Evolutionary conservation across 1,140 invertebrate species (phyloP), one percentile per base, ranked within the genome.

Genomic region (Euwallacea similis): DNA sequence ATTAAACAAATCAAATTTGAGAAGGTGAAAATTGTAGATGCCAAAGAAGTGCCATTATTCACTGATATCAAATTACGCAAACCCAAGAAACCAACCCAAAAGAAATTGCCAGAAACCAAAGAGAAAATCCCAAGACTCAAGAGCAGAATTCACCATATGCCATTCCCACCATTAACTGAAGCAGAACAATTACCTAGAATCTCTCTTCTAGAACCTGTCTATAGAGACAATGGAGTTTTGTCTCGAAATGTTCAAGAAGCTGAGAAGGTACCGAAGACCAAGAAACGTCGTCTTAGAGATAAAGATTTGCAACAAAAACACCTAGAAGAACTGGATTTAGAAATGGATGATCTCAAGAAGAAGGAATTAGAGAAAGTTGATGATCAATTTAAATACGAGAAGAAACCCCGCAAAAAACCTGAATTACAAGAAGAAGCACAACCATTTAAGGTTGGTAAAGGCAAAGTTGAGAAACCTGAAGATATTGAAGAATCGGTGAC

Each of bases 201-300:
- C 9, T 83, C 83, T 8, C 76, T 80, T 64, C 69, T 89, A 2
- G 84, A 86, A 76, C 85, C 87, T 74, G 84, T 87, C 73, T 83
- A 76, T 43, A 80, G 82, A 65, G 83, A 90, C 79, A 85, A 85
- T 77, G 90, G 90, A 50, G 85, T 89, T 72, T 76, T 92, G 43
- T 91, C 89, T 0, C 82, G 90, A 78, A 92, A 91, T 81, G 83
- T 88, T 2, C 84, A 88, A 81, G 90, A 92, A 82, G 89, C 90
- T 6, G 79, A 86, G 68, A 87, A 88, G 80, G 77, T 83, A 58
- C 87, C 87, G 68, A 89, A 88, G 76, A 84, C 82, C 56, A 77
- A 82, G 64, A 70, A 63, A 44, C 72, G 79, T 46, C 67, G 73
- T 68, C 43, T 80, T 9, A 80, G 76, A 73, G 88, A 89, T 76